Evolutionary conservation across 1,140 invertebrate species (phyloP), one percentile per base, ranked within the genome.

Genomic region (Dendrolimus punctatus): DNA sequence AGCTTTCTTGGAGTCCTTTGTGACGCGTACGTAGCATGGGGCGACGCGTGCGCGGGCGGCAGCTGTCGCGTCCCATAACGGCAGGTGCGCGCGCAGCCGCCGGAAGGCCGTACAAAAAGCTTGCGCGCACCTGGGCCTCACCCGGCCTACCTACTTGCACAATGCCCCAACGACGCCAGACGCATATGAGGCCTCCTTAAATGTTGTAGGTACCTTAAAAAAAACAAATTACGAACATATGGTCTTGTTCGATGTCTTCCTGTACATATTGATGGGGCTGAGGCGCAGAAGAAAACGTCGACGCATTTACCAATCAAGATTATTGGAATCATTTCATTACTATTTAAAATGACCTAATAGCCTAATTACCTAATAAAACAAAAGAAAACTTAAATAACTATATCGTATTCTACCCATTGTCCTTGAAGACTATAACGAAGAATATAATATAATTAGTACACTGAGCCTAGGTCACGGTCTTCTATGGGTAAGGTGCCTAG

Each of bases 61-160:
- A 71, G 74, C 72, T 72, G 69, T 36, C 49, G 57, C 69, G 23
- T 23, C 23, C 23, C 23, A 23, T 23, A 23, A 23, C 23, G 76
- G 78, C 79, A 81, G 80, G 78, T 83, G 81, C 57, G 59, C 64
- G 57, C 64, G 71, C 80, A 81, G 80, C 80, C 78, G 81, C 77
- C 79, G 81, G 80, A 80, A 79, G 73, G 73, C 73, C 67, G 66
- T 65, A 81, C 75, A 85, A 81, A 83, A 80, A 81, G 62, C 71
- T 58, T 58, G 55, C 60, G 57, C 70, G 73, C 81, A 85, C 81
- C 81, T 85, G 81, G 81, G 67, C 68, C 46, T 51, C 64, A 49
- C 60, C 55, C 55, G 48, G 43, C 63, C 66, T 69, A 67, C 71
- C 66, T 66, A 62, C 78, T 81, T 79, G 75, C 75, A 84, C 78